These are phyloP conservation scores for Prolemur simus DNA, from an alignment of 2,113 vertebrate genomes.

Conservation along the genomic window DNA sequence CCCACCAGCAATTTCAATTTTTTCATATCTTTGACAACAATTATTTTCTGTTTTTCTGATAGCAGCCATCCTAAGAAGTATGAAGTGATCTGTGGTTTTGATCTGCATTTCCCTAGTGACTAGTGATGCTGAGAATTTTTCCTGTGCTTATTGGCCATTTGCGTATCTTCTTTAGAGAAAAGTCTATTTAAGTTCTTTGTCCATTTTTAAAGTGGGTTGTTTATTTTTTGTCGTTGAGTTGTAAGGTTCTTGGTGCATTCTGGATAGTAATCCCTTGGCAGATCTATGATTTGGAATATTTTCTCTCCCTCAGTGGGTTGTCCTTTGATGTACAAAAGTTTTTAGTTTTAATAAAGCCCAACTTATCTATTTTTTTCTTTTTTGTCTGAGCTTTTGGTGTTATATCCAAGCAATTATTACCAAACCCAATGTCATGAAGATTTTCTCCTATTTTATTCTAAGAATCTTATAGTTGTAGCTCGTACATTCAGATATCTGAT, in stretches of 20 bases:
- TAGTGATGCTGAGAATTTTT: neutral
- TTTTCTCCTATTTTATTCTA: neutral
- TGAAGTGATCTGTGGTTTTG: neutral
- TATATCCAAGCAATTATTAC: neutral
- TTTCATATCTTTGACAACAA: neutral
- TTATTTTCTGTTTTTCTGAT: neutral
- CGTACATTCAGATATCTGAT: neutral
- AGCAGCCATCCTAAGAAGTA: too few relatives aligned
- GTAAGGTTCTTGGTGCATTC: neutral
- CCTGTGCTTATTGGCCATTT: neutral
- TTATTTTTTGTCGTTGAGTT: neutral
- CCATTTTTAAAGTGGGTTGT: neutral
- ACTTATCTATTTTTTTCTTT: neutral
- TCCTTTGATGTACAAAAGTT: neutral
- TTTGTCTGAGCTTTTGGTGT: too few relatives aligned
- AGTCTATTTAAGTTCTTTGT: neutral
- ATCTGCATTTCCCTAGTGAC: neutral
- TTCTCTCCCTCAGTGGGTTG: neutral
- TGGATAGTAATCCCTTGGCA: neutral
- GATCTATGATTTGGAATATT: neutral
- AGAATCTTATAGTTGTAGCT: neutral
- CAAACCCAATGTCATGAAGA: neutral
- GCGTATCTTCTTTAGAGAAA: neutral
- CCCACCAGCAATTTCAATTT: neutral
- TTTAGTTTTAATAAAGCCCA: neutral